phyloP scores from a whole-genome alignment of 2,113 vertebrate genomes.

The Rhinolophus sinicus region DNA sequence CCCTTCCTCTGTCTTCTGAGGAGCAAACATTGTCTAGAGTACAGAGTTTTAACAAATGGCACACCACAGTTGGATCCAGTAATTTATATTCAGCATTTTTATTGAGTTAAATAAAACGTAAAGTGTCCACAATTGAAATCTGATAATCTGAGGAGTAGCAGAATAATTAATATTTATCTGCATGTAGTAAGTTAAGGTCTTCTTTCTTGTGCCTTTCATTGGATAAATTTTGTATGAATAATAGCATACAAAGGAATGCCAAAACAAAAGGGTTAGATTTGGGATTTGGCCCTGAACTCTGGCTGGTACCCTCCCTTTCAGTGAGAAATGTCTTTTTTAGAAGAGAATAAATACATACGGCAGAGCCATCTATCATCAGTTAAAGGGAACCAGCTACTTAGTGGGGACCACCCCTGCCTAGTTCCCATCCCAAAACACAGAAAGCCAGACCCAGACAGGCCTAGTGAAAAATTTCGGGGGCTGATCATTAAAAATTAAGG shows the following conservation, averaged over 20 bases:
- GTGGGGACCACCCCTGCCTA: neutral
- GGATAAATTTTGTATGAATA: neutral
- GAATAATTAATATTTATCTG: neutral
- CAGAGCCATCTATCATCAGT: neutral
- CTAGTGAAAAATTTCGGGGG: neutral
- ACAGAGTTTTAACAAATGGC: neutral
- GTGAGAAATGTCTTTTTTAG: neutral
- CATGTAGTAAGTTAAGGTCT: neutral
- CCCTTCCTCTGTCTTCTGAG: neutral
- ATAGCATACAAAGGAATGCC: neutral
- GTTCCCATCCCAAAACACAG: neutral
- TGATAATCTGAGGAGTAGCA: neutral
- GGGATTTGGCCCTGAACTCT: neutral
- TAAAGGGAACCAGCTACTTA: neutral
- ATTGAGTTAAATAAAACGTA: neutral
- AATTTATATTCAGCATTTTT: neutral
- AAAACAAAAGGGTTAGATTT: neutral
- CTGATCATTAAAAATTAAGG: neutral
- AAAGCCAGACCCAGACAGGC: neutral
- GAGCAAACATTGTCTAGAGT: neutral
- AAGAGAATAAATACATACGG: neutral
- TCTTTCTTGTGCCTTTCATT: neutral
- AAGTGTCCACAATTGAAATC: slow-evolving; percentile 15
- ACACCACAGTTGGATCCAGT: neutral
- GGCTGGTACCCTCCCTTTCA: neutral